These are phyloP conservation scores for Drosophila kuntzei DNA, from an alignment of 2,888 invertebrate species.

Conservation along the genomic window DNA sequence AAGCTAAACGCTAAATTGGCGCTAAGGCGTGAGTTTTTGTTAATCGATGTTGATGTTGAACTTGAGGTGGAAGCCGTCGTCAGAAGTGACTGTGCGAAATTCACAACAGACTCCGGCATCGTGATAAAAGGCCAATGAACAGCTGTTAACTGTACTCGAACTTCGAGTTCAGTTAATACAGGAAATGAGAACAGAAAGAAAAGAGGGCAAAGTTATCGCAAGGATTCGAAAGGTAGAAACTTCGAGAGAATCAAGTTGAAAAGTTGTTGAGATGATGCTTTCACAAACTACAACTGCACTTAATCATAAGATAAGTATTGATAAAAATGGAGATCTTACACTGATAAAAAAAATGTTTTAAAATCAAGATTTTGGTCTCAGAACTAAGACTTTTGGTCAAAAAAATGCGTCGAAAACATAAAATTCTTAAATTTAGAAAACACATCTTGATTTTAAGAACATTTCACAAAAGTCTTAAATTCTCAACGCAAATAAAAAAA, in stretches of 20 bases:
- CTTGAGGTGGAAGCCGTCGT: slow-evolving; percentile 35
- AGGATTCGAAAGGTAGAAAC: not conserved
- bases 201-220: slow-evolving; percentile 7
- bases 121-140: slow-evolving; percentile 53
- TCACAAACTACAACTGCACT: slow-evolving; percentile 15
- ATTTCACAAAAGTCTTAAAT: too few species aligned
- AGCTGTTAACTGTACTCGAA: slow-evolving; percentile 28
- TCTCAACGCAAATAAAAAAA: too few species aligned
- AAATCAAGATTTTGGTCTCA: too few species aligned
- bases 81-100: slow-evolving; percentile 42
- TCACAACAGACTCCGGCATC: not conserved
- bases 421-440: too few species aligned
- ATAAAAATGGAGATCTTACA: too few species aligned
- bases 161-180: slow-evolving; percentile 4
- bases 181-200: slow-evolving; percentile 2
- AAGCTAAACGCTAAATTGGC: slow-evolving; percentile 75
- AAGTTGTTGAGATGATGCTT: slow-evolving; percentile 7
- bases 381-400: too few species aligned
- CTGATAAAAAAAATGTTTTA: too few species aligned
- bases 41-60: slow-evolving; percentile 63
- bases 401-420: too few species aligned
- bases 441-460: too few species aligned
- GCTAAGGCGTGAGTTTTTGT: slow-evolving; percentile 70
- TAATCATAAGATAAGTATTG: slow-evolving; percentile 4
- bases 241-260: not conserved